A percentile compares a stretch with the other conserved stretches of the same genome.
Evolutionary conservation across 2,113 vertebrate species (phyloP).

Genomic region (Scytalopus superciliaris): DNA sequence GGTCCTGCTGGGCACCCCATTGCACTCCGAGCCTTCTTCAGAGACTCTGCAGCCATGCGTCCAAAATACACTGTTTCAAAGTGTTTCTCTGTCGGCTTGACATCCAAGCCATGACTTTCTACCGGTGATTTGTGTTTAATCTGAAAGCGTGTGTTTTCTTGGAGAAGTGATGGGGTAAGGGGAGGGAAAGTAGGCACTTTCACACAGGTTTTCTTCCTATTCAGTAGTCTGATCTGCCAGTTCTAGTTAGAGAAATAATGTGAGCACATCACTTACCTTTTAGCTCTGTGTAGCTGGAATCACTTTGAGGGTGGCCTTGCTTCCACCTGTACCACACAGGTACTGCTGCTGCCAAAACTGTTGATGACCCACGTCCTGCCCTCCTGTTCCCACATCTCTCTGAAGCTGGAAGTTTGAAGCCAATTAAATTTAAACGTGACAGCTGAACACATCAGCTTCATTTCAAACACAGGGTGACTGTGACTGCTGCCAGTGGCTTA

Average conservation of each 20-base stretch:
- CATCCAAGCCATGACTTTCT: not conserved
- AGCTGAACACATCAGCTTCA: not conserved
- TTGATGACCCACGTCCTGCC: not conserved
- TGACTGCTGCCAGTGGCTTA: not conserved
- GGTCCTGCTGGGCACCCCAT: not conserved
- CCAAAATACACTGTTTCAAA: not conserved
- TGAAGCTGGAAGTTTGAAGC: not conserved
- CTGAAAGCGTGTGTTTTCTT: not conserved
- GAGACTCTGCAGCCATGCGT: not conserved
- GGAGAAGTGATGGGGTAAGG: not conserved
- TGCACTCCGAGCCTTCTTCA: not conserved
- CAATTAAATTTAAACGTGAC: not conserved
- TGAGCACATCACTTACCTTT: not conserved
- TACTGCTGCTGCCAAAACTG: not conserved
- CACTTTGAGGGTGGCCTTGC: not conserved
- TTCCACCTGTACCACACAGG: not conserved
- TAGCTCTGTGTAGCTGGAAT: not conserved
- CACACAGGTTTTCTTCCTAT: not conserved
- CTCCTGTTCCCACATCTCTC: fast-evolving
- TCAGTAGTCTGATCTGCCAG: not conserved
- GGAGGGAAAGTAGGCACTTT: not conserved
- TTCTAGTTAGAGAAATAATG: not conserved
- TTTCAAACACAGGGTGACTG: not conserved
- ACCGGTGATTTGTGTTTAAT: not conserved
- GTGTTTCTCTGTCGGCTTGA: not conserved